Base-by-base conservation (phyloP, 2,113 vertebrate genomes). In the Vulpes ferrilata region DNA sequence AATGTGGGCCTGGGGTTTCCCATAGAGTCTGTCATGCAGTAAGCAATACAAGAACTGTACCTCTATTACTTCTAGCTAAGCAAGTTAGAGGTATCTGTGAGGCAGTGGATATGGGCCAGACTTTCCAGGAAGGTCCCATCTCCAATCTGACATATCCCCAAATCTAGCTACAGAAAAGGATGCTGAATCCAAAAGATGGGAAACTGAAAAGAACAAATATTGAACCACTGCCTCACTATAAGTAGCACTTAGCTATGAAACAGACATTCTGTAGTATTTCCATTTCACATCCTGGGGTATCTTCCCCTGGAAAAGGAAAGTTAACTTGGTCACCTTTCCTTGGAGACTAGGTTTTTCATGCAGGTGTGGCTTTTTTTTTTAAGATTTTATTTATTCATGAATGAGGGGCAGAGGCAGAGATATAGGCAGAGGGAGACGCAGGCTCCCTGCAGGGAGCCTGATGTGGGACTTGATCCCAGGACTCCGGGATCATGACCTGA, bases 41-140 rank as follows among this genome's bases (percentile, higher is more conserved):
- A 53, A 69, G 20, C 1, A 80, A 79, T 9, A 11, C 13, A 20
- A 20, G 43, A 43, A 27, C 43, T 35, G 79, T 5, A 11, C 48
- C 59, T 88, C 55, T 19, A 8, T 17, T 11, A 13, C 55, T n/a
- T 82, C 32, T 73, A 19, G 48, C 51, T 3, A 53, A 51, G 74
- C 25, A 2, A 0, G 2, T 57, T 2, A 59, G 43, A 83, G n/a
- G 13, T 27, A 22, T 10, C 27, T 0, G 0, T 32, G 80, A 84
- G 69, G 27, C 38, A 10, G 51, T 10, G 22, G 1, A 0, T 51
- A 13, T 71, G 74, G 65, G 16, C 25, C 59, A 43, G 55, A 19
- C 48, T 53, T 80, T 57, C 27, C 22, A 32, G 64, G 62, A 80
- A 51, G 35, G 19, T 22, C 38, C 30, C 30, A 38, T 48, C 32